A percentile compares a stretch with the other conserved stretches of the same genome.
Conservation (phyloP, 2,888 invertebrate genomes). For the Agrochola circellaris region DNA sequence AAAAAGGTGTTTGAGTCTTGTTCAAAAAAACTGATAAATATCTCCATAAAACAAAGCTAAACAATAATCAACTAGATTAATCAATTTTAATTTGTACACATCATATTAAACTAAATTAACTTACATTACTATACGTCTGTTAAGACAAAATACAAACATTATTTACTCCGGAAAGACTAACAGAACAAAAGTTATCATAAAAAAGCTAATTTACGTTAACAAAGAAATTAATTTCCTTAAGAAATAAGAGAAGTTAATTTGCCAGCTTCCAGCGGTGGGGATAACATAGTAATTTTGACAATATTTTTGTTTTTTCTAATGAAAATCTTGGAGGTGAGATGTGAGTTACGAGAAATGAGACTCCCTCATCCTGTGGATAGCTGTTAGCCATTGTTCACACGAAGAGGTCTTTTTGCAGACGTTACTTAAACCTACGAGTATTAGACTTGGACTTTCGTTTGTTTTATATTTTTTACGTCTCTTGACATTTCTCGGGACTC, state of each 20-base stretch:
- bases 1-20: too few species aligned
- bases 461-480: neutral
- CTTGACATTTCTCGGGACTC: neutral
- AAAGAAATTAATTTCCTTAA: conserved; percentile 59
- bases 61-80: too few species aligned
- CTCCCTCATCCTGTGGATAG: neutral
- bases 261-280: conserved; percentile 22
- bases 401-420: neutral
- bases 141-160: conserved; percentile 13
- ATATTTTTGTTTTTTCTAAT: conserved; percentile 38
- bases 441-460: neutral
- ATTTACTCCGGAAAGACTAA: conserved; percentile 19
- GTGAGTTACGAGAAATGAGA: conserved; percentile 13
- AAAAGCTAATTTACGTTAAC: conserved; percentile 54
- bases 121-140: neutral
- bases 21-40: too few species aligned
- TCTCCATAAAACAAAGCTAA: neutral
- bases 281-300: conserved; percentile 28
- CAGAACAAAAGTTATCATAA: conserved; percentile 16
- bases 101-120: conserved; percentile 14
- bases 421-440: neutral
- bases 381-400: neutral
- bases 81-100: conserved; percentile 10
- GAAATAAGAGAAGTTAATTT: conserved; percentile 57
- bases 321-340: conserved; percentile 16